These are phyloP conservation scores for Eumacrocentrus americanus DNA, from an alignment of 2,888 invertebrate genomes.

Conservation along the genomic window DNA sequence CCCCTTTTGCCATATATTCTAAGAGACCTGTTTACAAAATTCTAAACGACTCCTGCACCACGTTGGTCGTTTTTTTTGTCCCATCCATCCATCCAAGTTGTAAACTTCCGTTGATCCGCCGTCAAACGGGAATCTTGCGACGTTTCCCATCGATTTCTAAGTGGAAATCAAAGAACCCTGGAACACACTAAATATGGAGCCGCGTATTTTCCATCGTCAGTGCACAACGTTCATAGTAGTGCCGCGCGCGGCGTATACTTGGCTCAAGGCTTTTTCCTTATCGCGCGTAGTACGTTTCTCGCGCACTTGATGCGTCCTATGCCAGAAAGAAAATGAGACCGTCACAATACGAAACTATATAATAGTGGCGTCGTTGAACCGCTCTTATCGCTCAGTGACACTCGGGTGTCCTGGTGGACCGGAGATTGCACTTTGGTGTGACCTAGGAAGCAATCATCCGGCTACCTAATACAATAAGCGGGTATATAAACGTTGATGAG, in stretches of 20 bases:
- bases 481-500: background rate
- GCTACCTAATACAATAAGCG: constrained; percentile 41
- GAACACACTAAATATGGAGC: constrained; percentile 20
- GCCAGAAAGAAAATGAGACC: constrained; percentile 10
- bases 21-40: background rate
- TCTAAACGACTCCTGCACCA: background rate
- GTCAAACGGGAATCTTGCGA: constrained; percentile 5
- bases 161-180: constrained; percentile 23
- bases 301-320: constrained; percentile 22
- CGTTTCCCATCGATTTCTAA: constrained; percentile 20
- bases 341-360: background rate
- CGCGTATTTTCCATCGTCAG: constrained; percentile 24
- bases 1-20: too few species aligned
- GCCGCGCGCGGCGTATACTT: constrained; percentile 3
- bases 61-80: background rate
- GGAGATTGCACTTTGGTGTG: constrained; percentile 40
- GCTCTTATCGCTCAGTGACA: constrained; percentile 10
- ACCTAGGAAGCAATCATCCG: constrained; percentile 43
- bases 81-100: background rate
- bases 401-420: constrained; percentile 18
- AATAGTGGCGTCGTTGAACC: constrained; percentile 3
- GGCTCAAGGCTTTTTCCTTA: constrained; percentile 32
- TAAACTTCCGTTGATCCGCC: background rate
- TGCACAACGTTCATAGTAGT: constrained; percentile 5
- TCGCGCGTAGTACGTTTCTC: constrained; percentile 35